Conservation (phyloP, 2,888 invertebrate species). For the Callinectes sapidus region DNA sequence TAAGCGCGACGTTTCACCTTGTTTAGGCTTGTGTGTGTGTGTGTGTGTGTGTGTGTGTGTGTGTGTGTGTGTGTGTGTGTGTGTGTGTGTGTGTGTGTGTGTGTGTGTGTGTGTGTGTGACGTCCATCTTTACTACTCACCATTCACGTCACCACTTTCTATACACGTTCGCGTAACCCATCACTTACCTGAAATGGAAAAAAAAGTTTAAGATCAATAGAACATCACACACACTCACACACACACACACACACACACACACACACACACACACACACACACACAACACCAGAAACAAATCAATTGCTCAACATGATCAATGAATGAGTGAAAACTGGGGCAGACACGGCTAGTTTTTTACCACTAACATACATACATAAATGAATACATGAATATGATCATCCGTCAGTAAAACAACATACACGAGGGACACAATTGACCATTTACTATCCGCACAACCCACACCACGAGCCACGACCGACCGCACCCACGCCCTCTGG, state of each 20-base stretch:
- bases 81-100: too few relatives aligned
- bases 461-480: background rate
- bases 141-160: too few relatives aligned
- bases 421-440: background rate
- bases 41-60: background rate
- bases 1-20: background rate
- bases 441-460: background rate
- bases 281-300: background rate
- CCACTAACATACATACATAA: background rate
- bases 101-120: too few relatives aligned
- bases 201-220: background rate
- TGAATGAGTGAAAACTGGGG: background rate
- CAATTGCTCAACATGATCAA: background rate
- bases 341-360: background rate
- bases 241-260: slow-evolving; percentile 6
- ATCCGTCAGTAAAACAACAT: background rate
- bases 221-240: background rate
- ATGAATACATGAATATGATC: background rate
- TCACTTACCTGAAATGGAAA: background rate
- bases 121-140: background rate
- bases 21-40: background rate
- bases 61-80: background rate
- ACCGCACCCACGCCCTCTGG: background rate
- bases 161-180: too few relatives aligned
- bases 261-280: slow-evolving; percentile 43